Evolutionary conservation across 2,113 vertebrate genomes (phyloP).

Genomic region (Uria lomvia): DNA sequence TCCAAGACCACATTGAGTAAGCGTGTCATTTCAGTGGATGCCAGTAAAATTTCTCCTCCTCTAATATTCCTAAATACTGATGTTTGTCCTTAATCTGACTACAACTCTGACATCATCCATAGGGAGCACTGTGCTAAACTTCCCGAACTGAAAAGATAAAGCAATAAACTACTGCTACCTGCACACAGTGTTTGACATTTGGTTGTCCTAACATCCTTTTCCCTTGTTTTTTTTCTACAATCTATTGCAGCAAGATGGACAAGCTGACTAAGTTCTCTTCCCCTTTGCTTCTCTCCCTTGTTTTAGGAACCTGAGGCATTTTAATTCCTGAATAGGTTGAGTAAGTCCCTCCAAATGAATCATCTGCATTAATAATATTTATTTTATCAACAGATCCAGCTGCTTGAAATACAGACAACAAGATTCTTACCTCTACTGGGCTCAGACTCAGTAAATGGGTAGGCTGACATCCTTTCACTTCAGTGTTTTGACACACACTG

Average conservation of each 20-base stretch:
- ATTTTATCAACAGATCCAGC: background rate
- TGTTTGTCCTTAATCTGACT: slow-evolving; percentile 49
- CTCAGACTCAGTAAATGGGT: background rate
- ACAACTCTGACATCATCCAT: background rate
- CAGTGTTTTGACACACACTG: background rate
- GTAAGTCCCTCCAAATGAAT: background rate
- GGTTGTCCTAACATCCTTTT: slow-evolving; percentile 1
- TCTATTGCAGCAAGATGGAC: background rate
- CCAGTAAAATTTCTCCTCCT: slow-evolving; percentile 57
- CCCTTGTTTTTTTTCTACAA: background rate
- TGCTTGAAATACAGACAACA: background rate
- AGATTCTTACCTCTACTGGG: background rate
- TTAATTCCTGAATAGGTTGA: background rate
- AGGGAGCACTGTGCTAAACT: background rate
- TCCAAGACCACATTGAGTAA: slow-evolving; percentile 55
- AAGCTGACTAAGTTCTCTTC: background rate
- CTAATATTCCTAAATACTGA: slow-evolving; percentile 61
- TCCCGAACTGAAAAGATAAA: background rate
- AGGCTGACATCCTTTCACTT: background rate
- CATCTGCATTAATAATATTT: background rate
- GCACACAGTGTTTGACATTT: background rate
- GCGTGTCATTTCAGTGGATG: slow-evolving; percentile 63
- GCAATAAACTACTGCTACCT: background rate
- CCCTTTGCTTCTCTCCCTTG: background rate
- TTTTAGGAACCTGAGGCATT: background rate